Evolutionary conservation across 92 coral and sea anemone species (phyloP).

Genomic region (Phenganax subtilis): DNA sequence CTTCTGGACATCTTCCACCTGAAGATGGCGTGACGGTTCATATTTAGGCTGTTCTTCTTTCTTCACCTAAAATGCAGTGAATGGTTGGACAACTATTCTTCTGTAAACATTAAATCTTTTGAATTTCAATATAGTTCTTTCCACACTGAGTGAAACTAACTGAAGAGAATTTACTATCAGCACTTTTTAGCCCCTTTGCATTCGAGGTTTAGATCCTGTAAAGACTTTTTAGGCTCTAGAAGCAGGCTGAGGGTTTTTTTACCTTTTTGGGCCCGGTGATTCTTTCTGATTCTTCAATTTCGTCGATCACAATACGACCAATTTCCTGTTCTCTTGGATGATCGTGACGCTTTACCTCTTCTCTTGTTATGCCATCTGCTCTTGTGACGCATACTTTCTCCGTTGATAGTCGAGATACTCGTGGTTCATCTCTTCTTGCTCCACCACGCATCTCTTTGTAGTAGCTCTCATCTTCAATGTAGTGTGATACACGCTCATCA

Average conservation of each 20-base stretch:
- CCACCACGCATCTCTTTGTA: conserved; percentile 3
- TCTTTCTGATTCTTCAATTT: conserved; percentile 16
- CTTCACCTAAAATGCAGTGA: background rate
- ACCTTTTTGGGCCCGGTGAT: conserved; percentile 5
- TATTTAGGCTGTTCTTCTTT: background rate
- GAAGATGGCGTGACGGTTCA: conserved; percentile 4
- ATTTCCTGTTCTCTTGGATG: conserved; percentile 13
- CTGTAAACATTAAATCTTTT: background rate
- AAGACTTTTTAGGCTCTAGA: background rate
- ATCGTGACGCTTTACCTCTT: conserved; percentile 11
- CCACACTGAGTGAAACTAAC: too few relatives aligned
- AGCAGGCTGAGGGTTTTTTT: background rate
- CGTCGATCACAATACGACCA: conserved; percentile 15
- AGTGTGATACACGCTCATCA: background rate
- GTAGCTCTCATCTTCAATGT: conserved; percentile 13
- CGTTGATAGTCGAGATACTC: conserved; percentile 9
- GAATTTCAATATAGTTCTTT: too few relatives aligned
- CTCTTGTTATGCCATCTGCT: background rate
- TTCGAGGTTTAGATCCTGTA: background rate
- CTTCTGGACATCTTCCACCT: conserved; percentile 3
- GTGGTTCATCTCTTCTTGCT: conserved; percentile 15
- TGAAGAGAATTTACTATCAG: too few relatives aligned
- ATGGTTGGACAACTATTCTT: background rate
- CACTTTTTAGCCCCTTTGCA: background rate
- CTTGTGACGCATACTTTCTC: background rate